These are phyloP conservation scores for Lampropteryx suffumata DNA, from an alignment of 2,888 invertebrate genomes.

Conservation along the genomic window DNA sequence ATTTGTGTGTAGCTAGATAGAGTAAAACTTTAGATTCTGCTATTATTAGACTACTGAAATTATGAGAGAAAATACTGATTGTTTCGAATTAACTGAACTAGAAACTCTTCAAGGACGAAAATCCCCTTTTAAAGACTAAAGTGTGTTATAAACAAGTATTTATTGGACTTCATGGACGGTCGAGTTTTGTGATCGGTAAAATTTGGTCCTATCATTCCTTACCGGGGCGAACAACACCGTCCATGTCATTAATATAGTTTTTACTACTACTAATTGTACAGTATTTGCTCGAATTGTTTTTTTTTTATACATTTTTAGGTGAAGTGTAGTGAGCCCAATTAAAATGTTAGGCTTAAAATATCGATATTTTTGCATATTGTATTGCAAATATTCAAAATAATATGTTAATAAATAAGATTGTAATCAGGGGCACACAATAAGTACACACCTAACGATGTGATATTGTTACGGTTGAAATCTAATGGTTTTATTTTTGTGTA, in stretches of 20 bases:
- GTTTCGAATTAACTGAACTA: slow-evolving; percentile 21
- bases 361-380: slow-evolving; percentile 36
- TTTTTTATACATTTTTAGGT: slow-evolving; percentile 33
- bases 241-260: slow-evolving; percentile 50
- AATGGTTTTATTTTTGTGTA: slow-evolving; percentile 77
- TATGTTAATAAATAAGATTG: slow-evolving; percentile 51
- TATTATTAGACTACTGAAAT: slow-evolving; percentile 19
- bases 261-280: slow-evolving; percentile 39
- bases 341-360: slow-evolving; percentile 29
- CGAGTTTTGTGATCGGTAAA: slow-evolving; percentile 80
- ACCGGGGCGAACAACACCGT: slow-evolving; percentile 70
- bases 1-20: slow-evolving; percentile 7
- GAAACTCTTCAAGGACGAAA: slow-evolving; percentile 19
- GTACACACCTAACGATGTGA: slow-evolving; percentile 78
- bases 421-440: slow-evolving; percentile 68
- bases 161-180: slow-evolving; percentile 47
- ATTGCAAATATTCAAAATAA: slow-evolving; percentile 32
- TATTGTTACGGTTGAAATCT: slow-evolving; percentile 72
- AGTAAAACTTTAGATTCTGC: slow-evolving; percentile 14
- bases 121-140: slow-evolving; percentile 62
- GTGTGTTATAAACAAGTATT: slow-evolving; percentile 56
- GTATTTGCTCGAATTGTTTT: slow-evolving; percentile 36
- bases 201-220: slow-evolving; percentile 86
- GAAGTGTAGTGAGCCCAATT: slow-evolving; percentile 33
- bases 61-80: slow-evolving; percentile 24